Base-by-base conservation (phyloP, 2,888 invertebrate species). In the Girardia tigrina region DNA sequence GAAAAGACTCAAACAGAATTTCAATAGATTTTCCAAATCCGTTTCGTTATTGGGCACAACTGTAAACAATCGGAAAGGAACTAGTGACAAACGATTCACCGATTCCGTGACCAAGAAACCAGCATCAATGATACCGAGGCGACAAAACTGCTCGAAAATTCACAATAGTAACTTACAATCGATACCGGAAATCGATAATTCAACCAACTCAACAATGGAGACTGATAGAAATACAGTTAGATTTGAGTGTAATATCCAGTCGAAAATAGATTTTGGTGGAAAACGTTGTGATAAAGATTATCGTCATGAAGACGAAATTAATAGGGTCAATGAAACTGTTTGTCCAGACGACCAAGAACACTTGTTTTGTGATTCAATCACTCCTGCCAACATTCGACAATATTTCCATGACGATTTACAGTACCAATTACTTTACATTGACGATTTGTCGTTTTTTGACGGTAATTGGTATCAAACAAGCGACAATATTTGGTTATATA, bases 401-500 rank as follows among this genome's bases (percentile, higher is more conserved):
- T 56, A 56, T 56, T 56, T 56, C n/a, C 23, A 4, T n/a, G n/a
- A 56, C 4, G 56, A 56, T 20, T 16, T 56, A 56, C 4, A 56
- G 2, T 8, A 12, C 23, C 20, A 56, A n/a, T 56, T 56, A n/a
- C 56, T 23, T 56, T 56, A 20, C n/a, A 56, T 56, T 56, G 56
- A 56, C 23, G 56, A 56, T 56, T 8, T 56, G n/a, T 6, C 4
- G 4, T 56, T 56, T n/a, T 56, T 56, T n/a, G 56, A 56, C 4
- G 56, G n/a, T n/a, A 23, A 56, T 12, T 56, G 56, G 56, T 56
- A 56, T 56, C n/a, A 20, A 20, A 23, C 20, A 20, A 56, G 56
- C n/a, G 56, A 56, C n/a, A 56, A 56, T 56, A 56, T 56, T 56
- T 56, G 56, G 56, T n/a, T 56, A 12, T 56, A 56, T 56, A 56